Evolutionary conservation across 2,113 vertebrate genomes (phyloP), one percentile per base, ranked within the genome.

Genomic region (Tyto alba): DNA sequence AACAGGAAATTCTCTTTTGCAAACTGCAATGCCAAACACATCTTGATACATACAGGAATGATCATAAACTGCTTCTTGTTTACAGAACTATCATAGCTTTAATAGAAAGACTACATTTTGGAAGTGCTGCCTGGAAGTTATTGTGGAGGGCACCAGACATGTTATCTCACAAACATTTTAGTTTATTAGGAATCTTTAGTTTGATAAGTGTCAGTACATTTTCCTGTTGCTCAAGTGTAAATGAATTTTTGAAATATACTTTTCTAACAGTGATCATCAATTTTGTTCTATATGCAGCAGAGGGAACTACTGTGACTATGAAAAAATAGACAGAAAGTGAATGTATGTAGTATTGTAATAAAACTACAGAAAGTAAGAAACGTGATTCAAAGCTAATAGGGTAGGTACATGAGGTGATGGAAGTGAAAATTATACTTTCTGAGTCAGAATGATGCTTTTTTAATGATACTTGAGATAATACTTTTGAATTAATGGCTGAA

Each of bases 1-100:
- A 96, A 94, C 92, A 96, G 88, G 95, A 96, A 96, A 90, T 90
- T 84, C 72, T 71, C 50, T 72, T 77, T 86, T 56, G 47, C 69
- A 52, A 71, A 36, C 52, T 73, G 25, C 52, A 64, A 5, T 84
- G 76, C 80, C 86, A 93, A 88, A 71, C 25, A 41, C 32, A 38
- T 92, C 64, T 86, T 25, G n/a, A 36, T 90, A 59, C 90, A 89
- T 47, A 81, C 69, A 95, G 68, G 93, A 94, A 62, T 7, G 5
- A 88, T 86, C 83, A 62, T 80, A 52, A 86, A 88, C 38, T 80
- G 22, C 53, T 74, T 89, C 93, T 78, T 93, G 90, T 95, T 93
- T 90, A 94, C n/a, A 68, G 60, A 81, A 19, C 47, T 67, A 48
- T 63, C 74, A 67, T 29, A 59, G 36, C 75, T 88, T 89, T 90